These are phyloP conservation scores for Sturnus vulgaris DNA, from an alignment of 2,113 vertebrate genomes.

Conservation along the genomic window DNA sequence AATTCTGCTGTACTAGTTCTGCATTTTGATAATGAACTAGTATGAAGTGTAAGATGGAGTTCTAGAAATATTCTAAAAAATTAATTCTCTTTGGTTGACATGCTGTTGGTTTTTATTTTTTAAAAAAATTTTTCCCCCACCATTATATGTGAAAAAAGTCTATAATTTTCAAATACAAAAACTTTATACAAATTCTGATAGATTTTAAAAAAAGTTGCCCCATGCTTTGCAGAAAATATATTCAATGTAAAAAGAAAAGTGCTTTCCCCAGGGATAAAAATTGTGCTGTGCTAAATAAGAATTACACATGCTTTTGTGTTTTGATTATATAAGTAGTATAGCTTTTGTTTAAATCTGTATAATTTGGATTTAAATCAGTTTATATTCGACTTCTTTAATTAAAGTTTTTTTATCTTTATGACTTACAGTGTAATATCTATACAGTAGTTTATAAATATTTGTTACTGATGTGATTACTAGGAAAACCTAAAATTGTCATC, in stretches of 20 bases:
- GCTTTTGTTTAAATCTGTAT: neutral
- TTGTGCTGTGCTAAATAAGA: neutral
- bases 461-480: neutral
- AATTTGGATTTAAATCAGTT: neutral
- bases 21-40: neutral
- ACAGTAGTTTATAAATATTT: neutral
- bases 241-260: neutral
- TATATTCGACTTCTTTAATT: neutral
- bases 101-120: neutral
- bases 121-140: neutral
- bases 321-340: neutral
- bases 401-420: neutral
- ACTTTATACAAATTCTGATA: neutral
- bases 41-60: neutral
- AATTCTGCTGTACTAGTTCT: neutral
- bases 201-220: neutral
- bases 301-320: neutral
- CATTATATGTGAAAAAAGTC: neutral
- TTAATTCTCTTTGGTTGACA: neutral
- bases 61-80: neutral
- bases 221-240: neutral
- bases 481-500: neutral
- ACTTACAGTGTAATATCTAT: neutral
- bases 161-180: neutral
- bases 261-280: neutral